A percentile compares a stretch with the other conserved stretches of the same genome.
These are phyloP conservation scores for Cephus spinipes DNA, from an alignment of 2,888 invertebrate genomes.

Conservation along the genomic window DNA sequence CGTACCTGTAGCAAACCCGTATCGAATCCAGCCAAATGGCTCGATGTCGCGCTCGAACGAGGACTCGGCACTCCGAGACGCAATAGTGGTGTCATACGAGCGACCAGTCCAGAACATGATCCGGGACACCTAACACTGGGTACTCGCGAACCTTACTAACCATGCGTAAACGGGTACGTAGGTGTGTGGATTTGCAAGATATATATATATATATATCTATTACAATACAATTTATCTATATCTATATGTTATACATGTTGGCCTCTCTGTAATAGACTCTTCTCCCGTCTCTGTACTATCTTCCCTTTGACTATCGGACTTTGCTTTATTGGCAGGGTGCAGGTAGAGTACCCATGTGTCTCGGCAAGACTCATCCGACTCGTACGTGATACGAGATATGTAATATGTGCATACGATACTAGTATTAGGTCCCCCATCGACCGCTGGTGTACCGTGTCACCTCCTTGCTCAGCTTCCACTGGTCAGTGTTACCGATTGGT, in stretches of 20 bases:
- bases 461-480: conserved; percentile 7
- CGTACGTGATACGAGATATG: conserved; percentile 17
- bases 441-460: conserved; percentile 19
- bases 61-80: conserved; percentile 28
- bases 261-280: background rate
- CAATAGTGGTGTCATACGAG: conserved; percentile 40
- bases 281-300: background rate
- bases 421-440: conserved; percentile 26
- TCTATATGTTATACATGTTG: background rate
- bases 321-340: background rate
- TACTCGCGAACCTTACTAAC: conserved; percentile 35
- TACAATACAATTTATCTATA: background rate
- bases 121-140: conserved; percentile 38
- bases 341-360: background rate
- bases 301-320: background rate
- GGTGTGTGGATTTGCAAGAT: conserved; percentile 3
- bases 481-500: conserved; percentile 1
- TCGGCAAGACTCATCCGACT: conserved; percentile 11
- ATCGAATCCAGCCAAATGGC: background rate
- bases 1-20: background rate
- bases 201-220: background rate
- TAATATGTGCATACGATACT: conserved; percentile 24
- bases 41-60: background rate
- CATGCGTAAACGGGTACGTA: conserved; percentile 25
- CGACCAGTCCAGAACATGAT: conserved; percentile 3